Evolutionary conservation across 2,797 vertebrate genomes (phyloP).

Genomic region (Pseudopleuronectes americanus): DNA sequence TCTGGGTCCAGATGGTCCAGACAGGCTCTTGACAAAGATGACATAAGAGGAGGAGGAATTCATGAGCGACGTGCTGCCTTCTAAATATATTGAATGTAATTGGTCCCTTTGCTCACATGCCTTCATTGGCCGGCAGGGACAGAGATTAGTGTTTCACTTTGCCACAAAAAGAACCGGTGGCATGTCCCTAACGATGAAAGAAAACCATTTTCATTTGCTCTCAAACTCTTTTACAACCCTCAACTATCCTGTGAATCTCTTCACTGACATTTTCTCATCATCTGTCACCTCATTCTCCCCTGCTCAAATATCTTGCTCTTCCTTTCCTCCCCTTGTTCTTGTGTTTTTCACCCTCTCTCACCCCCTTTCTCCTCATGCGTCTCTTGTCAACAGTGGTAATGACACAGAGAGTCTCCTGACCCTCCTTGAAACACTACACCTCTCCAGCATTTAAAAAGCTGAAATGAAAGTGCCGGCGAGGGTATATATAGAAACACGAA

Average conservation of each 20-base stretch:
- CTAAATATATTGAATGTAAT: too few species aligned
- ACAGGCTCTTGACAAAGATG: too few species aligned
- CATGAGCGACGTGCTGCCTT: too few species aligned
- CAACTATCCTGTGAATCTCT: conserved; percentile 4
- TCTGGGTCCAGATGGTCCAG: too few species aligned
- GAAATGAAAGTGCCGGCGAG: conserved; percentile 32
- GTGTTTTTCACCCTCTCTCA: too few species aligned
- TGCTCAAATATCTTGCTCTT: background rate
- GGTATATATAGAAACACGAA: conserved; percentile 43
- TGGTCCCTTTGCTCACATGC: too few species aligned
- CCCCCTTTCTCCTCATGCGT: conserved; percentile 1
- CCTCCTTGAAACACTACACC: conserved; percentile 58
- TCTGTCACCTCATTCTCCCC: too few species aligned
- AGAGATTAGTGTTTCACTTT: conserved; percentile 33
- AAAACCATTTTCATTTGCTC: conserved; percentile 40
- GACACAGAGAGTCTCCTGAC: conserved; percentile 21
- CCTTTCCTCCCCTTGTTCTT: background rate
- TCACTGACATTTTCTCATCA: too few species aligned
- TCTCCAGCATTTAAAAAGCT: conserved; percentile 40
- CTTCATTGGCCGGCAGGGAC: too few species aligned
- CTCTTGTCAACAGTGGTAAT: conserved; percentile 17
- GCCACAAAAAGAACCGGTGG: conserved; percentile 35
- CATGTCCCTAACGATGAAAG: conserved; percentile 35
- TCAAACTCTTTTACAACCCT: conserved; percentile 6
- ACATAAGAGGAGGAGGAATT: too few species aligned